Conservation (phyloP, 2,888 invertebrate species). For the Invenusta paracnida region DNA sequence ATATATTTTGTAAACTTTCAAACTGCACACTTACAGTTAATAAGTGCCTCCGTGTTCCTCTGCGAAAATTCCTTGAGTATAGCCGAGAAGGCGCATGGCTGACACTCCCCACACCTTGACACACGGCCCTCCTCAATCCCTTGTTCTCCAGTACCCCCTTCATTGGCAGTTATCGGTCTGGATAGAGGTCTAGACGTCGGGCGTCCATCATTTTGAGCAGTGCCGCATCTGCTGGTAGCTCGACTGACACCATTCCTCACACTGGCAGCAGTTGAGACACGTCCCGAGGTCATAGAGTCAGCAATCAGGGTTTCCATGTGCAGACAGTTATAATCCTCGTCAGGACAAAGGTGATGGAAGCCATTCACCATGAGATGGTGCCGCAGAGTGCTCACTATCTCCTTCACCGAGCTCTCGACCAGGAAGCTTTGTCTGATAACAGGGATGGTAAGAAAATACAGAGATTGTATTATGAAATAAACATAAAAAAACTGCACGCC, state of each 20-base stretch:
- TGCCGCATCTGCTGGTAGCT: background rate
- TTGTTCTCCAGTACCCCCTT: too few relatives aligned
- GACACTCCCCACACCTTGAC: constrained; percentile 57
- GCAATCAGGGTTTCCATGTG: constrained; percentile 47
- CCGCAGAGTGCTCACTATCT: constrained; percentile 57
- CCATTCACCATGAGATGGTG: constrained; percentile 53
- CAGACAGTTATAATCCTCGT: constrained; percentile 53
- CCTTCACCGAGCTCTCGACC: constrained; percentile 59
- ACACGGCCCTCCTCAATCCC: constrained; percentile 50
- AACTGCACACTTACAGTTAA: constrained; percentile 65
- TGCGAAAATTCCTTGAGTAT: constrained; percentile 69
- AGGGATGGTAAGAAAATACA: too few relatives aligned
- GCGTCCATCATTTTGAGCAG: too few relatives aligned
- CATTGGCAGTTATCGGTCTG: too few relatives aligned
- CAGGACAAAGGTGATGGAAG: constrained; percentile 64
- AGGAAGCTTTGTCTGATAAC: constrained; percentile 55
- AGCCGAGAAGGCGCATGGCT: constrained; percentile 56
- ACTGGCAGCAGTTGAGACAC: background rate
- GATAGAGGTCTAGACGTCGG: too few relatives aligned
- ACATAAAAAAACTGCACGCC: too few relatives aligned
- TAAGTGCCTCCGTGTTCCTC: constrained; percentile 82
- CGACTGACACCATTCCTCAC: too few relatives aligned
- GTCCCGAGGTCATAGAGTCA: background rate
- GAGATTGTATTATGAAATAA: too few relatives aligned
- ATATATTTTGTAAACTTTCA: too few relatives aligned